A percentile compares a stretch with the other conserved stretches of the same genome.
phyloP scores from a whole-genome alignment of 1,140 invertebrate species.

The Conus betulinus region DNA sequence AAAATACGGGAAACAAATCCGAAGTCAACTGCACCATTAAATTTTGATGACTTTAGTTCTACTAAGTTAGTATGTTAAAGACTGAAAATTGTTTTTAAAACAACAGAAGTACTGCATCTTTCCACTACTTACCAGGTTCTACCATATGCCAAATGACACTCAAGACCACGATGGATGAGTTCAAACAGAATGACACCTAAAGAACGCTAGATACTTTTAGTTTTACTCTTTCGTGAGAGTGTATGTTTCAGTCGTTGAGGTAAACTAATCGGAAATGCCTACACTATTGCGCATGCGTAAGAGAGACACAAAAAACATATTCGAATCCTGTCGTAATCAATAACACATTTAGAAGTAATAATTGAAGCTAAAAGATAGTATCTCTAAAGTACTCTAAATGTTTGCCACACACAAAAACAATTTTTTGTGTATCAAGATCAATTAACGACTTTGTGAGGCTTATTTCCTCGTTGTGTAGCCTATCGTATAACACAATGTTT shows the following conservation, averaged over 20 bases:
- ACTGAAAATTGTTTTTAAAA: no score
- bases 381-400: background rate
- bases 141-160: no score
- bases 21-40: no score
- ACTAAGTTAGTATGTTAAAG: no score
- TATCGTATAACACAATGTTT: background rate
- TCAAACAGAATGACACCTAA: no score
- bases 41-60: no score
- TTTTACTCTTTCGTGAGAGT: background rate
- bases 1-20: no score
- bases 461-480: background rate
- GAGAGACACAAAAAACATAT: background rate
- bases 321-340: background rate
- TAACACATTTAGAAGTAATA: background rate
- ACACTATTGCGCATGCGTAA: slow-evolving; percentile 21
- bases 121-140: no score
- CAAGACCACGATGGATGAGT: no score
- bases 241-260: slow-evolving; percentile 33
- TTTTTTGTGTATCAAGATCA: background rate
- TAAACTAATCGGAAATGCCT: slow-evolving; percentile 37
- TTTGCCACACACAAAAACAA: background rate
- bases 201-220: no score
- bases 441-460: background rate
- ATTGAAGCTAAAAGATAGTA: background rate
- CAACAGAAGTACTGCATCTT: no score